Evolutionary conservation across 1,140 invertebrate genomes (phyloP), one percentile per base, ranked within the genome.

Genomic region (Formica exsecta): DNA sequence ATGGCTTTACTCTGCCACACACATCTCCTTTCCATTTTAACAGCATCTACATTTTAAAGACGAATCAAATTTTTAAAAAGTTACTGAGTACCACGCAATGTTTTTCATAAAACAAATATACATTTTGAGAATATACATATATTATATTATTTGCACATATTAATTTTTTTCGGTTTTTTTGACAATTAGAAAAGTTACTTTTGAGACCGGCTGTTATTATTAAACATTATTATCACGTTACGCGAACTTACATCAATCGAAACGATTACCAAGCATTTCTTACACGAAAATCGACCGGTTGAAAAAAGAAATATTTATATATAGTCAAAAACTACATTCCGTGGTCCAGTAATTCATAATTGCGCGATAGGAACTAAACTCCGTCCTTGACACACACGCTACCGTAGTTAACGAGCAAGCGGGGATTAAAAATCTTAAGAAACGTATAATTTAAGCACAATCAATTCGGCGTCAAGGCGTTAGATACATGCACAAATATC

Each of bases 391-490:
- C 65, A 71, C 25, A 70, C 51, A 70, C 36, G 75, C 61, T 38
- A 48, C 38, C 36, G 13, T 1, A 22, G 32, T 81, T 70, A 70
- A 70, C 65, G 77, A 80, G 77, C 41, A 22, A 54, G 38, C 48
- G 44, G 77, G 48, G 77, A 80, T 70, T 80, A 71, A 57, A 25
- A 73, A 81, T 81, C 79, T 81, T 19, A 51, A 19, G n/a, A 81
- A 73, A 59, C 22, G 36, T 61, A 32, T 62, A 61, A 81, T 62
- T 81, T 81, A 73, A 81, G 66, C 66, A 81, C 79, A 81, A 73
- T 81, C 79, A 59, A 73, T 25, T 81, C 44, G 25, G 16, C 32
- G 36, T 81, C 48, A 57, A 71, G 36, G 22, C 44, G 16, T 70
- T 22, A 70, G 64, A 70, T 54, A 80, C 38, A 19, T 19, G 65